Conservation (phyloP, 2,113 vertebrate species). For the Pandion haliaetus region DNA sequence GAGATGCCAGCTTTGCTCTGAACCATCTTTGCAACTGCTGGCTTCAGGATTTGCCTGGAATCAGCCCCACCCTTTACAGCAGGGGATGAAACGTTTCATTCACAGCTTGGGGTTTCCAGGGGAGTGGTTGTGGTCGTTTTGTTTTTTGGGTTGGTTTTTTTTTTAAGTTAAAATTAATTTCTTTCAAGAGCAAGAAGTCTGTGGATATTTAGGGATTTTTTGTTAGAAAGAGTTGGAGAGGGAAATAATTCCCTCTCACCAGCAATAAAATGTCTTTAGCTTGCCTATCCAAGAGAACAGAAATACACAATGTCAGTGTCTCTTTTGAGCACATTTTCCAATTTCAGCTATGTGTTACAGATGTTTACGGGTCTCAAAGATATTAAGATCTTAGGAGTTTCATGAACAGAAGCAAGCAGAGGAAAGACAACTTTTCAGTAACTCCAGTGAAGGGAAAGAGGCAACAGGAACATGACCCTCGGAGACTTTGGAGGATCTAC, state of each 20-base stretch:
- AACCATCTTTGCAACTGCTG: not conserved
- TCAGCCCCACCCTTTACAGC: not conserved
- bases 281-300: not conserved
- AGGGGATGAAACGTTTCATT: not conserved
- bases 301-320: not conserved
- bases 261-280: not conserved
- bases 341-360: not conserved
- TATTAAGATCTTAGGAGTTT: not conserved
- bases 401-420: not conserved
- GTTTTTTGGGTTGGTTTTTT: not conserved
- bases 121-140: constrained; percentile 11
- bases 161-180: not conserved
- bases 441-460: not conserved
- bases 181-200: not conserved
- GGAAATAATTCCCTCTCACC: not conserved
- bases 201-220: not conserved
- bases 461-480: not conserved
- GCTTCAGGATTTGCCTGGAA: not conserved
- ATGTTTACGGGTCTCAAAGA: not conserved
- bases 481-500: not conserved
- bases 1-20: not conserved
- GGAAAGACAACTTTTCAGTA: not conserved
- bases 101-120: constrained; percentile 15
- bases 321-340: not conserved
- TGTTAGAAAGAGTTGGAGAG: not conserved